These are phyloP conservation scores for Papilio dardanus DNA, from an alignment of 1,140 invertebrate genomes.

Conservation along the genomic window DNA sequence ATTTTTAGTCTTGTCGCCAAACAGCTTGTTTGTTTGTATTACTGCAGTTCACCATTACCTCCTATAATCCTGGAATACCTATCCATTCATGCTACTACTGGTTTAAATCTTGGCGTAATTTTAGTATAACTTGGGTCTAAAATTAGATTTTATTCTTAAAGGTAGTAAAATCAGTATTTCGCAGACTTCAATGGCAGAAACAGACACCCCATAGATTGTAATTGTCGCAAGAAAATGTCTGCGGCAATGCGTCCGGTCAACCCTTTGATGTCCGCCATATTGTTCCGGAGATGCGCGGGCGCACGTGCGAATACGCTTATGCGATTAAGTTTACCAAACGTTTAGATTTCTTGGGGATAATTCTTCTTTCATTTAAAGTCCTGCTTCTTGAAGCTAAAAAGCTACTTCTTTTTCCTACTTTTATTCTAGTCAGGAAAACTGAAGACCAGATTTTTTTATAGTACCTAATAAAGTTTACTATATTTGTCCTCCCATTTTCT, in stretches of 20 bases:
- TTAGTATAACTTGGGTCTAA: no score
- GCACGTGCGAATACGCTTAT: constrained; percentile 30
- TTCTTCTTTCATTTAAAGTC: not conserved
- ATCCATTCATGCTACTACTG: no score
- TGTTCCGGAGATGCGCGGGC: constrained; percentile 37
- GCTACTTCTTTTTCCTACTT: not conserved
- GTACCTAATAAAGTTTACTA: no score
- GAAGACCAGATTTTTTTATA: no score
- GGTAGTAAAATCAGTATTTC: not conserved
- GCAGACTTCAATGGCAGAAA: not conserved
- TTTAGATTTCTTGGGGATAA: not conserved
- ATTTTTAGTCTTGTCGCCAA: no score
- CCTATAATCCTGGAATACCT: no score
- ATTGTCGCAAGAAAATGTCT: constrained; percentile 29
- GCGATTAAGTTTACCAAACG: not conserved
- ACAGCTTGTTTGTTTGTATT: no score
- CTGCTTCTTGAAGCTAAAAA: not conserved
- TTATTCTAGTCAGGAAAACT: no score
- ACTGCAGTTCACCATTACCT: no score
- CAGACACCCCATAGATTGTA: constrained; percentile 25
- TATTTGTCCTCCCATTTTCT: no score
- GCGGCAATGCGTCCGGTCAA: constrained; percentile 23
- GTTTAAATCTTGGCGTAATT: no score
- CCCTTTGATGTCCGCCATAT: constrained; percentile 36
- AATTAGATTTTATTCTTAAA: no score